phyloP scores from a whole-genome alignment of 2,888 invertebrate genomes.

The Escarpia spicata region DNA sequence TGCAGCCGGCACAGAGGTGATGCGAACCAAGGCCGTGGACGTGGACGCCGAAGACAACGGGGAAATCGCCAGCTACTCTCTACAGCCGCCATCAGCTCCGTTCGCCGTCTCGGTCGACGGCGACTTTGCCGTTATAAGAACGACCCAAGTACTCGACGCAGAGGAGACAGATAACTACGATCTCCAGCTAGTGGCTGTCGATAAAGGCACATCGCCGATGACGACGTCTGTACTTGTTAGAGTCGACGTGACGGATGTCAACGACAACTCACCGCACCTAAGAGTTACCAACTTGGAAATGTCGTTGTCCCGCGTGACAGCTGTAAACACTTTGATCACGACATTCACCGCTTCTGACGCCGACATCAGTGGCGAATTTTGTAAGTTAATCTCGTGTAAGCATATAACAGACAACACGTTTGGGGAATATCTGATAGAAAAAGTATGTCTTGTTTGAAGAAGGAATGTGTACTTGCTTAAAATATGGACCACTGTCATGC shows the following conservation, averaged over 20 bases:
- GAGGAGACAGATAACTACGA: constrained; percentile 21
- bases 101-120: neutral
- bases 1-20: neutral
- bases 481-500: too few species aligned
- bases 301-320: neutral
- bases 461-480: too few species aligned
- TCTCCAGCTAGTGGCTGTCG: neutral
- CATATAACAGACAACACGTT: too few species aligned
- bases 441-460: too few species aligned
- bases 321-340: constrained; percentile 22
- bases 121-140: neutral
- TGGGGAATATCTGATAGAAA: too few species aligned
- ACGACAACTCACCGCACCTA: constrained; percentile 28
- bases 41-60: constrained; percentile 27
- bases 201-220: constrained; percentile 22
- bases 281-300: constrained; percentile 21
- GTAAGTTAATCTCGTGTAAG: neutral
- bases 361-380: constrained; percentile 18
- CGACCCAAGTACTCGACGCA: constrained; percentile 21
- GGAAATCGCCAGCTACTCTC: constrained; percentile 20
- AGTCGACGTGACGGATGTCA: constrained; percentile 25
- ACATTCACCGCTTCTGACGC: constrained; percentile 23
- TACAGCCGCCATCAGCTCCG: neutral
- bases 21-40: constrained; percentile 26
- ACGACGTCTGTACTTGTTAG: constrained; percentile 7